Percentiles rank a stretch among this genome's conserved stretches.
Evolutionary conservation across 2,888 invertebrate genomes (phyloP).

Genomic region (Agonopterix arenella): DNA sequence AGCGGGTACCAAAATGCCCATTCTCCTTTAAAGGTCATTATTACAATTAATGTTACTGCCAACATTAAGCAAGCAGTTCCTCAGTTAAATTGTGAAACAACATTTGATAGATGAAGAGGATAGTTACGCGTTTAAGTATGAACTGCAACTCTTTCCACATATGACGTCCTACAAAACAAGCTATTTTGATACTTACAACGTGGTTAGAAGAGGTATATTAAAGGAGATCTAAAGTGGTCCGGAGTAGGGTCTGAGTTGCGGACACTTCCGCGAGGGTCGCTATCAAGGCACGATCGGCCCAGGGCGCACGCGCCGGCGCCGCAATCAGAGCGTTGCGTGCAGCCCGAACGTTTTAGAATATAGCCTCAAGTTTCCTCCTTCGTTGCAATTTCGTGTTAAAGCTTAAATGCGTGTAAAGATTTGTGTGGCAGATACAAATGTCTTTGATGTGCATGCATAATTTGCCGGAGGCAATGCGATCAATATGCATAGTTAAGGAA

Average conservation of each 20-base stretch:
- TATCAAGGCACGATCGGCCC: conserved; percentile 27
- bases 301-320: conserved; percentile 1
- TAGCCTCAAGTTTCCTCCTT: not conserved
- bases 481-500: no score
- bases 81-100: conserved; percentile 22
- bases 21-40: no score
- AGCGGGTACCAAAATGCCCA: no score
- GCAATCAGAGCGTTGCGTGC: conserved; percentile 45
- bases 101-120: conserved; percentile 29
- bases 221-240: not conserved
- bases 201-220: not conserved
- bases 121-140: conserved; percentile 16
- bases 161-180: no score
- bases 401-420: not conserved
- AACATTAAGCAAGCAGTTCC: conserved; percentile 14
- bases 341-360: conserved; percentile 5
- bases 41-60: not conserved
- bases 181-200: no score
- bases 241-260: not conserved
- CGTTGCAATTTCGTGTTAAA: not conserved
- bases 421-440: no score
- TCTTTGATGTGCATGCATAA: not conserved
- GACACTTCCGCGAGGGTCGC: conserved; percentile 27
- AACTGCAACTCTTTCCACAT: not conserved
- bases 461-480: no score